phyloP scores from a whole-genome alignment of 2,888 invertebrate genomes.

The Apantesis nais region DNA sequence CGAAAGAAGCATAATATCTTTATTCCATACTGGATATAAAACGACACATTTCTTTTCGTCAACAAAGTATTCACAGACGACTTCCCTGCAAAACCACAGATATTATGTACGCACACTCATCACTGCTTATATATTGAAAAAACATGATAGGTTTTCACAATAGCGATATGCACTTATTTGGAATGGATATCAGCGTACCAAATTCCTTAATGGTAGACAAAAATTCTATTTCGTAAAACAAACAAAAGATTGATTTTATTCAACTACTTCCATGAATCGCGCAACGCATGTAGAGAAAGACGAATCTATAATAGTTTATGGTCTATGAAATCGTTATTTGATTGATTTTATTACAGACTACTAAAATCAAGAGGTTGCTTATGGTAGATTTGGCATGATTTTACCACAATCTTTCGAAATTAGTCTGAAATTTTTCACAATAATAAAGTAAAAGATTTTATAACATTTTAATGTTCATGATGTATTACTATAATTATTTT shows the following conservation, averaged over 20 bases:
- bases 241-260: constrained; percentile 56
- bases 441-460: not conserved
- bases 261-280: constrained; percentile 42
- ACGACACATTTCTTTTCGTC: constrained; percentile 57
- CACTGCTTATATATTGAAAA: constrained; percentile 14
- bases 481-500: no score
- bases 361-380: not conserved
- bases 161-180: constrained; percentile 12
- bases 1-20: constrained; percentile 37
- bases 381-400: not conserved
- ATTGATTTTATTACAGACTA: not conserved
- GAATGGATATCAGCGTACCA: constrained; percentile 30
- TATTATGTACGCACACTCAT: constrained; percentile 53
- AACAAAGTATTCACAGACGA: constrained; percentile 56
- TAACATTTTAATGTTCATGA: not conserved
- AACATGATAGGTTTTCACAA: constrained; percentile 10
- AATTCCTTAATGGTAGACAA: constrained; percentile 20
- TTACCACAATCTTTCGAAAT: not conserved
- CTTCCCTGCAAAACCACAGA: constrained; percentile 50
- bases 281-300: constrained; percentile 36
- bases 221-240: constrained; percentile 37
- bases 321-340: constrained; percentile 13
- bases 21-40: constrained; percentile 48
- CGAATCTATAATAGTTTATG: constrained; percentile 26
- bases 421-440: not conserved